A percentile compares a stretch with the other conserved stretches of the same genome.
Conservation (phyloP, 2,888 invertebrate species). For the Helleia helle region DNA sequence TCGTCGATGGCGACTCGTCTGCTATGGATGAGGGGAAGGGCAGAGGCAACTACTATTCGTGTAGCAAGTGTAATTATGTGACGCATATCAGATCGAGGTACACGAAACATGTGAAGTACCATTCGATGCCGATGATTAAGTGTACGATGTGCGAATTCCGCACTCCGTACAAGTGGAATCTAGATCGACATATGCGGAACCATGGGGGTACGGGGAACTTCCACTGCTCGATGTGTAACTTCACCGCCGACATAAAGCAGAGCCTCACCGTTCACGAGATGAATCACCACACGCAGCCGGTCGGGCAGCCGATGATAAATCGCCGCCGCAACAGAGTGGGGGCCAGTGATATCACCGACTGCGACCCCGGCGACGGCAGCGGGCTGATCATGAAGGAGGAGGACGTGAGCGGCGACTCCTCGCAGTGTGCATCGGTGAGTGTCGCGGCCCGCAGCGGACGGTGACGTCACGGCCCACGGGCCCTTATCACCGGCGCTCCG, state of each 20-base stretch:
- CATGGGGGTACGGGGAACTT: conserved; percentile 90
- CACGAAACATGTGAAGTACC: conserved; percentile 94
- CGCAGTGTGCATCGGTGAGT: conserved; percentile 61
- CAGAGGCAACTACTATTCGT: conserved; percentile 86
- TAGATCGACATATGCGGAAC: conserved; percentile 94
- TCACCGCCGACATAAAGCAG: conserved; percentile 93
- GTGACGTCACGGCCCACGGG: conserved; percentile 55
- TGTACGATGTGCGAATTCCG: conserved; percentile 95
- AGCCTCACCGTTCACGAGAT: conserved; percentile 93
- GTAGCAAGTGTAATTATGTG: conserved; percentile 91
- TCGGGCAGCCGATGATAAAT: conserved; percentile 77
- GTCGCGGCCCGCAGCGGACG: conserved; percentile 30
- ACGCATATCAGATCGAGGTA: conserved; percentile 92
- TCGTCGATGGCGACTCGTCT: conserved; percentile 77
- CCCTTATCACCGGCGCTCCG: conserved; percentile 32
- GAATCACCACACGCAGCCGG: conserved; percentile 90
- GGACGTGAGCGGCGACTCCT: conserved; percentile 67
- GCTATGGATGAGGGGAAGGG: conserved; percentile 81
- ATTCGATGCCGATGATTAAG: conserved; percentile 95
- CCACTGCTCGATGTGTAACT: conserved; percentile 90
- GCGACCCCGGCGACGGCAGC: conserved; percentile 35
- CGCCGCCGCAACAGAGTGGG: conserved; percentile 84
- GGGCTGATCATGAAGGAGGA: conserved; percentile 55
- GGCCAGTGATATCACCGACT: conserved; percentile 75
- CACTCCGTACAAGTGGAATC: conserved; percentile 93